A percentile compares a stretch with the other conserved stretches of the same genome.
phyloP scores from a whole-genome alignment of 2,888 invertebrate species.

The Agrenia bidenticulata region DNA sequence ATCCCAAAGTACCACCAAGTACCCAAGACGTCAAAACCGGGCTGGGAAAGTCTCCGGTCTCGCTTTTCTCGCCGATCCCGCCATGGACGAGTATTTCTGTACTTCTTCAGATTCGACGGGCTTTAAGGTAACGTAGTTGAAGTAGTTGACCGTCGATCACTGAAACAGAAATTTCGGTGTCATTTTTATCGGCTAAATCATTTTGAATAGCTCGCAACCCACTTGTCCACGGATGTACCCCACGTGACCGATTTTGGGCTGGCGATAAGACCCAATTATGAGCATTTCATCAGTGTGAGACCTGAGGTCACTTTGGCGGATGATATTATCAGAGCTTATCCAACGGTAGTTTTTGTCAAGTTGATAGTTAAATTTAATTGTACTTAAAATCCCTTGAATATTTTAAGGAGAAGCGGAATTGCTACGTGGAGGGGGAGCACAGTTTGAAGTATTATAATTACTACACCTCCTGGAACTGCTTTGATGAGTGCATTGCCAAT shows the following conservation, averaged over 20 bases:
- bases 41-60: conserved; percentile 46
- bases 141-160: too few species aligned
- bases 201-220: conserved; percentile 28
- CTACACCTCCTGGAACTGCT: conserved; percentile 29
- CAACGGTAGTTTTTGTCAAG: conserved; percentile 19
- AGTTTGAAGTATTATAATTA: conserved; percentile 20
- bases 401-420: conserved; percentile 21
- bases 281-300: conserved; percentile 31
- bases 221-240: conserved; percentile 39
- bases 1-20: not conserved
- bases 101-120: conserved; percentile 44
- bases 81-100: conserved; percentile 46
- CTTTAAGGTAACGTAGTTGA: conserved; percentile 44
- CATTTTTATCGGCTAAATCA: not conserved
- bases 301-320: conserved; percentile 37
- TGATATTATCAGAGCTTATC: conserved; percentile 22
- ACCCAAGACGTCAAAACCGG: conserved; percentile 36
- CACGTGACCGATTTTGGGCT: conserved; percentile 40
- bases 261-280: conserved; percentile 31
- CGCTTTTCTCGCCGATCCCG: conserved; percentile 41
- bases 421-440: conserved; percentile 30
- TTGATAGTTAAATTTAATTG: conserved; percentile 1
- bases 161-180: too few species aligned
- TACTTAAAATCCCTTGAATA: not conserved
- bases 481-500: conserved; percentile 34